phyloP scores from a whole-genome alignment of 2,888 invertebrate species.

The Copidosoma aretas region DNA sequence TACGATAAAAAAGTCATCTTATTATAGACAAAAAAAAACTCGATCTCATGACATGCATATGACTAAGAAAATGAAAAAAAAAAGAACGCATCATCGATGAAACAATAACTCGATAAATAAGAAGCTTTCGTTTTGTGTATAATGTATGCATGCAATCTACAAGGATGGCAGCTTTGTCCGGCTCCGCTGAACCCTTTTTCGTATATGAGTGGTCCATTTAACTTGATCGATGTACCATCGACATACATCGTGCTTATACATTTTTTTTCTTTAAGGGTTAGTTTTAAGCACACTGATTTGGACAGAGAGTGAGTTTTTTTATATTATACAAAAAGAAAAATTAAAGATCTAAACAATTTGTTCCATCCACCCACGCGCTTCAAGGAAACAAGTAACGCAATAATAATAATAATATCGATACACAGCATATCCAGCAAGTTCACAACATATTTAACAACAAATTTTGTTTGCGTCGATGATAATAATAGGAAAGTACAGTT shows the following conservation, averaged over 20 bases:
- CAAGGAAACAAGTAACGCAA: slow-evolving; percentile 40
- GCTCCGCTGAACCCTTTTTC: slow-evolving; percentile 35
- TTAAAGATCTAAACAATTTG: slow-evolving; percentile 16
- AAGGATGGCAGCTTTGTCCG: slow-evolving; percentile 39
- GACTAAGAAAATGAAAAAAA: too few relatives aligned
- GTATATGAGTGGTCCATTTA: slow-evolving; percentile 40
- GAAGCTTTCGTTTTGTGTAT: background rate
- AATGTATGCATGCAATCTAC: slow-evolving; percentile 15
- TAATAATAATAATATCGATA: slow-evolving; percentile 25
- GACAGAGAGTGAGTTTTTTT: slow-evolving; percentile 35
- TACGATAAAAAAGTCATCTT: too few relatives aligned
- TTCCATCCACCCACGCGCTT: slow-evolving; percentile 11
- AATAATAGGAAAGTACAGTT: slow-evolving; percentile 48
- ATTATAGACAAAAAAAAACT: background rate
- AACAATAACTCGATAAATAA: too few relatives aligned
- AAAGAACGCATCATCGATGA: too few relatives aligned
- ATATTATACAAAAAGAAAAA: slow-evolving; percentile 29
- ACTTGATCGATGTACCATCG: slow-evolving; percentile 35
- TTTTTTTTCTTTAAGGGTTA: slow-evolving; percentile 28
- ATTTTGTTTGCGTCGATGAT: slow-evolving; percentile 52
- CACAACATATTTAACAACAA: slow-evolving; percentile 48
- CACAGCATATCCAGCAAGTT: slow-evolving; percentile 31
- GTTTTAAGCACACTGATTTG: slow-evolving; percentile 45
- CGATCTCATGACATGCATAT: too few relatives aligned
- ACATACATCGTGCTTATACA: slow-evolving; percentile 26